Conservation (phyloP, 2,797 vertebrate species). For the Enteromius thamalakanensis region DNA sequence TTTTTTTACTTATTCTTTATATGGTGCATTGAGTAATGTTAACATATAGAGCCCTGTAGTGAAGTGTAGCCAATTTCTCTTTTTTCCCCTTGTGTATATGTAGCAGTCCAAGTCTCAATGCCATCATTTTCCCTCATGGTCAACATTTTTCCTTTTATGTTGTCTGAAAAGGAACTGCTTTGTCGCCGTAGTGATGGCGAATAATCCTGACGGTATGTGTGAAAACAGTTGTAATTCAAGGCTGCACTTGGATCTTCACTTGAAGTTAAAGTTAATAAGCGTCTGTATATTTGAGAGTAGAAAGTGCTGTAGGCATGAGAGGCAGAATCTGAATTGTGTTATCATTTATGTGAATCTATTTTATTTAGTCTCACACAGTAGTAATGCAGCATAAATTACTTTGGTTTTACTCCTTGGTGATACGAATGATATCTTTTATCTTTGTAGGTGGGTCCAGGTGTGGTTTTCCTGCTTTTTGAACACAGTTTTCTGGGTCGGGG, state of each 20-base stretch:
- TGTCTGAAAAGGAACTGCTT: slow-evolving; percentile 46
- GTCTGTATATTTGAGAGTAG: background rate
- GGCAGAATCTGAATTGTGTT: background rate
- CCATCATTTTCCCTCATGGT: slow-evolving; percentile 36
- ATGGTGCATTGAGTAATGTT: background rate
- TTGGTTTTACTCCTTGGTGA: background rate
- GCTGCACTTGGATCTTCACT: slow-evolving; percentile 10
- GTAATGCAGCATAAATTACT: background rate
- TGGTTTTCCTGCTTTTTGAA: slow-evolving; percentile 80
- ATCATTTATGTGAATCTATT: background rate
- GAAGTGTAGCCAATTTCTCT: no score
- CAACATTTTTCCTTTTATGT: slow-evolving; percentile 38
- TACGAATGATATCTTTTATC: background rate
- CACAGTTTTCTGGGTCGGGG: slow-evolving; percentile 80
- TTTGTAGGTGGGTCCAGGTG: slow-evolving; percentile 82
- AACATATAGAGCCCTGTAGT: background rate
- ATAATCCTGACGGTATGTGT: slow-evolving; percentile 55
- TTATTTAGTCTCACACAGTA: background rate
- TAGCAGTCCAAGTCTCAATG: slow-evolving; percentile 25
- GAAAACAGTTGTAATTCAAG: slow-evolving; percentile 51
- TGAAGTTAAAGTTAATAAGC: slow-evolving; percentile 33
- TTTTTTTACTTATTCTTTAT: background rate
- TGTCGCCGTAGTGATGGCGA: slow-evolving; percentile 52
- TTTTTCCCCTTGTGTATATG: background rate
- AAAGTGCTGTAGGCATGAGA: background rate